These are phyloP conservation scores for Hippocampus comes DNA, from an alignment of 2,113 vertebrate species.

Conservation along the genomic window DNA sequence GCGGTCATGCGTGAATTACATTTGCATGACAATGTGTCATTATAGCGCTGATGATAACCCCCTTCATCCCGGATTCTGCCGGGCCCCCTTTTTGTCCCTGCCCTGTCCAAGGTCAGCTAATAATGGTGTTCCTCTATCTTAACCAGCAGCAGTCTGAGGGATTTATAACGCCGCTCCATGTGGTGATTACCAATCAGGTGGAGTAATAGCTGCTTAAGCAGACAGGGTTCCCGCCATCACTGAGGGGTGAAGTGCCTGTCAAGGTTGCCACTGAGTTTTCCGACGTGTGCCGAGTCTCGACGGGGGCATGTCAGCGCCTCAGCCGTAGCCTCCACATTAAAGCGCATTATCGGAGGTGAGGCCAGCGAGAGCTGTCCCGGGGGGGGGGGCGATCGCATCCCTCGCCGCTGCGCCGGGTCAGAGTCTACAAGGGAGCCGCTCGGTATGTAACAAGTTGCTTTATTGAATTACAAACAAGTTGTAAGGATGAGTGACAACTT, in stretches of 20 bases:
- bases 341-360: constrained; percentile 46
- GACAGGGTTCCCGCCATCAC: constrained; percentile 60
- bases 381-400: constrained; percentile 40
- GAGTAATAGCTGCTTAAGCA: constrained; percentile 68
- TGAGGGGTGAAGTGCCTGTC: constrained; percentile 66
- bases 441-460: constrained; percentile 9
- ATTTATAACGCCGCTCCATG: constrained; percentile 62
- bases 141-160: constrained; percentile 54
- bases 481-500: neutral
- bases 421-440: constrained; percentile 7
- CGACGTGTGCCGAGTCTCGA: constrained; percentile 25
- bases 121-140: constrained; percentile 58
- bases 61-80: constrained; percentile 15
- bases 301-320: constrained; percentile 43
- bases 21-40: constrained; percentile 69
- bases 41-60: constrained; percentile 62
- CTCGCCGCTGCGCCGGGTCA: constrained; percentile 11
- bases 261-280: constrained; percentile 58
- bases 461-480: constrained; percentile 1
- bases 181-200: constrained; percentile 72
- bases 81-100: constrained; percentile 30
- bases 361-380: constrained; percentile 43
- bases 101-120: constrained; percentile 66
- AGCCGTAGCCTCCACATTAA: constrained; percentile 53
- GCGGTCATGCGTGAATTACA: constrained; percentile 38